Percentiles rank a stretch among this genome's conserved stretches.
These are phyloP conservation scores for Hippopotamyrus pictus DNA, from an alignment of 2,797 vertebrate genomes.

Conservation along the genomic window DNA sequence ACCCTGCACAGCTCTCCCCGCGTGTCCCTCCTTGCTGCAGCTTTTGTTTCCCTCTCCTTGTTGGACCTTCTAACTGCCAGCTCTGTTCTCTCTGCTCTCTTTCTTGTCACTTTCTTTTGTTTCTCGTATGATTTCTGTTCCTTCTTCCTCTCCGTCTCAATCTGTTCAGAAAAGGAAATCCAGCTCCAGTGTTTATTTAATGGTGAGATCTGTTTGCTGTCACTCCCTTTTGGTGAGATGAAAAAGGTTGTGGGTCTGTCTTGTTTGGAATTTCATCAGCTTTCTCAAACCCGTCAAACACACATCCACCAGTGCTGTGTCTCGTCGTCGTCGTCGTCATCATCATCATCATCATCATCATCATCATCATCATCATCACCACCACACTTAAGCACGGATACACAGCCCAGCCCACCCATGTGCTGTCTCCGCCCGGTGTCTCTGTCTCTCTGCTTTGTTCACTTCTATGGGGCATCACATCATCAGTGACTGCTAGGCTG, in stretches of 20 bases:
- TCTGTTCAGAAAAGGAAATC: constrained; percentile 99
- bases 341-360: not conserved
- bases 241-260: constrained; percentile 35
- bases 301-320: constrained; percentile 41
- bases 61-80: constrained; percentile 47
- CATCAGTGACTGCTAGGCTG: not conserved
- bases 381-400: not conserved
- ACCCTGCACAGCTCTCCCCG: constrained; percentile 28
- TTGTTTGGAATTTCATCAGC: constrained; percentile 40
- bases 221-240: constrained; percentile 41
- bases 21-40: constrained; percentile 33
- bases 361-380: constrained; percentile 12
- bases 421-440: not conserved
- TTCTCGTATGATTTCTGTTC: constrained; percentile 69
- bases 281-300: constrained; percentile 44
- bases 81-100: constrained; percentile 54
- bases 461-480: not conserved
- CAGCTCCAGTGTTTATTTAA: constrained; percentile 99
- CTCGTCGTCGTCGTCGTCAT: constrained; percentile 13
- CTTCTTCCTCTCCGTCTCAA: constrained; percentile 79
- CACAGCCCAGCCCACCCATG: not conserved
- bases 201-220: constrained; percentile 81
- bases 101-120: constrained; percentile 74
- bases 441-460: not conserved
- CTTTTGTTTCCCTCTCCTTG: constrained; percentile 43